A percentile compares a stretch with the other conserved stretches of the same genome.
Evolutionary conservation across 2,888 invertebrate genomes (phyloP).

Genomic region (Tricholauxania praeusta): DNA sequence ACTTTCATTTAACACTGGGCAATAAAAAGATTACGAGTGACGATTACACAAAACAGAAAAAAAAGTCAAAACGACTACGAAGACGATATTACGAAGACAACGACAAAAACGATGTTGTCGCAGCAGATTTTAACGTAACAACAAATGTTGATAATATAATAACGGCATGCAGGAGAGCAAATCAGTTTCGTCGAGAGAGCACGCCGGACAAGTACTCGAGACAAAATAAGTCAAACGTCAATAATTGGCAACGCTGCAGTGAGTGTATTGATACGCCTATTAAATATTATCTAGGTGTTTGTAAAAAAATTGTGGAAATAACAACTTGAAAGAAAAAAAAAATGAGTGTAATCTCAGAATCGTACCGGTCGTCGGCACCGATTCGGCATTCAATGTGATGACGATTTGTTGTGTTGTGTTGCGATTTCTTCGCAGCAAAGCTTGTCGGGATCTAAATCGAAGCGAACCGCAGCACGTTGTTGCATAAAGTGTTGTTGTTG

Average conservation of each 20-base stretch:
- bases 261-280: conserved; percentile 8
- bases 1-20: conserved; percentile 12
- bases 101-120: conserved; percentile 5
- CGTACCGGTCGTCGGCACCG: not conserved
- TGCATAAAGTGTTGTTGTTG: not conserved
- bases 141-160: conserved; percentile 31
- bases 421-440: not conserved
- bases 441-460: not conserved
- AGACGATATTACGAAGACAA: conserved; percentile 13
- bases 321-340: not conserved
- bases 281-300: not conserved
- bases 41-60: not conserved
- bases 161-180: conserved; percentile 38
- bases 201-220: conserved; percentile 32
- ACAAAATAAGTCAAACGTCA: not conserved
- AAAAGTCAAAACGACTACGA: conserved; percentile 1
- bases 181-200: conserved; percentile 39
- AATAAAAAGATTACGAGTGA: conserved; percentile 22
- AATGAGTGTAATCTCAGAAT: not conserved
- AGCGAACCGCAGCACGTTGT: conserved; percentile 5
- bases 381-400: not conserved
- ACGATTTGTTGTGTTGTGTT: not conserved
- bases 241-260: conserved; percentile 29
- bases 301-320: conserved; percentile 6
- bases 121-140: not conserved